Evolutionary conservation across 2,888 invertebrate genomes (phyloP).

Genomic region (Cephalotes varians): DNA sequence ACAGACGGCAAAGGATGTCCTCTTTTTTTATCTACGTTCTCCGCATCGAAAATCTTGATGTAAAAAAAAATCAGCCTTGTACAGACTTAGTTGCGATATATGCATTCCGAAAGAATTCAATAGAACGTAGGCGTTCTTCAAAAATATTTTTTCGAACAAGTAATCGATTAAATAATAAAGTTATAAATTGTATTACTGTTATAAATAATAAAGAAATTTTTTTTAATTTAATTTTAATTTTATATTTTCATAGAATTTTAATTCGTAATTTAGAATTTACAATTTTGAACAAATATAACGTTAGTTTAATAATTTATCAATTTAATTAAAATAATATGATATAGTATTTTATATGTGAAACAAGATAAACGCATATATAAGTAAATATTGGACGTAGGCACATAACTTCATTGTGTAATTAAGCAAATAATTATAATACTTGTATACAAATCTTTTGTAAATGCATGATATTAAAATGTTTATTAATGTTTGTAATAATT

Average conservation of each 20-base stretch:
- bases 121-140: background rate
- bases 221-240: background rate
- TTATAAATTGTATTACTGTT: too few species aligned
- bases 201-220: background rate
- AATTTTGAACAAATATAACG: background rate
- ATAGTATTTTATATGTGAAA: conserved; percentile 8
- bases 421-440: conserved; percentile 18
- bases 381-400: background rate
- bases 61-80: conserved; percentile 22
- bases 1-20: conserved; percentile 67
- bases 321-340: conserved; percentile 4
- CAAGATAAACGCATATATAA: background rate
- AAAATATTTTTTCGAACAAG: conserved; percentile 1
- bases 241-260: background rate
- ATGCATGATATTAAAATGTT: conserved; percentile 3
- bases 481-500: conserved; percentile 23
- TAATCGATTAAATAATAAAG: background rate
- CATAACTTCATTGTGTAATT: conserved; percentile 16
- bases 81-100: background rate
- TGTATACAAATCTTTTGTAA: conserved; percentile 10
- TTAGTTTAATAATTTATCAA: background rate
- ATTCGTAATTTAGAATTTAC: background rate
- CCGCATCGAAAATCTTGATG: conserved; percentile 47
- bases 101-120: background rate
- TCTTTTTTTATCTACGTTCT: conserved; percentile 32